These are phyloP conservation scores for Zaprionus africanus DNA, from an alignment of 1,140 invertebrate species.

Conservation along the genomic window DNA sequence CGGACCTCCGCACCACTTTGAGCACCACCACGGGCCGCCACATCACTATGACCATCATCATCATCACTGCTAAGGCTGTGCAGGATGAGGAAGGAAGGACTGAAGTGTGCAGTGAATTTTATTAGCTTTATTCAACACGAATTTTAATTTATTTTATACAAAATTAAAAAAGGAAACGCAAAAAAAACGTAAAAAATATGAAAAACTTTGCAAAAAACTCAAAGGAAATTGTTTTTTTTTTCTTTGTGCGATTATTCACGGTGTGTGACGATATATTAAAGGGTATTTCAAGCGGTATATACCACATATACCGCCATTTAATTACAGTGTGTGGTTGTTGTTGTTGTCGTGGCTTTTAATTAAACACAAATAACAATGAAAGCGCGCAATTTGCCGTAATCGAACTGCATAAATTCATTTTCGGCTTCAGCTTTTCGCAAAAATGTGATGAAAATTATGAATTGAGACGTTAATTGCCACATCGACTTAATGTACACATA, in stretches of 20 bases:
- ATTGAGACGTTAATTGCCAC: neutral
- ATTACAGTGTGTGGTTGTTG: neutral
- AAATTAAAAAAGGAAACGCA: slow-evolving; percentile 1
- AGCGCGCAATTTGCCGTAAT: neutral
- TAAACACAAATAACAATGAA: neutral
- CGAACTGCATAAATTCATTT: neutral
- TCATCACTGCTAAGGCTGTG: slow-evolving; percentile 19
- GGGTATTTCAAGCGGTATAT: neutral
- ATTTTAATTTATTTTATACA: slow-evolving; percentile 59
- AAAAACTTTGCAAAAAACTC: neutral
- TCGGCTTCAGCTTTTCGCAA: neutral
- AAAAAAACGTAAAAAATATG: slow-evolving; percentile 13
- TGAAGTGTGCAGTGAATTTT: slow-evolving; percentile 13
- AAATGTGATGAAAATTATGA: neutral
- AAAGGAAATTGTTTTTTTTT: neutral
- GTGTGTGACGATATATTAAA: neutral
- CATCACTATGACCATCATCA: slow-evolving; percentile 36
- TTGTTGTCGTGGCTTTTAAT: neutral
- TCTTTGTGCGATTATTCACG: neutral
- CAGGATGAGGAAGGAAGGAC: neutral
- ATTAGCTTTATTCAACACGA: slow-evolving; percentile 33
- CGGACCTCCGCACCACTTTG: slow-evolving; percentile 39
- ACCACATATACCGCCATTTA: neutral
- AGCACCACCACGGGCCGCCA: slow-evolving; percentile 54
- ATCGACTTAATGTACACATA: neutral